Conservation (phyloP, 2,888 invertebrate species). For the Mythimna pallens region DNA sequence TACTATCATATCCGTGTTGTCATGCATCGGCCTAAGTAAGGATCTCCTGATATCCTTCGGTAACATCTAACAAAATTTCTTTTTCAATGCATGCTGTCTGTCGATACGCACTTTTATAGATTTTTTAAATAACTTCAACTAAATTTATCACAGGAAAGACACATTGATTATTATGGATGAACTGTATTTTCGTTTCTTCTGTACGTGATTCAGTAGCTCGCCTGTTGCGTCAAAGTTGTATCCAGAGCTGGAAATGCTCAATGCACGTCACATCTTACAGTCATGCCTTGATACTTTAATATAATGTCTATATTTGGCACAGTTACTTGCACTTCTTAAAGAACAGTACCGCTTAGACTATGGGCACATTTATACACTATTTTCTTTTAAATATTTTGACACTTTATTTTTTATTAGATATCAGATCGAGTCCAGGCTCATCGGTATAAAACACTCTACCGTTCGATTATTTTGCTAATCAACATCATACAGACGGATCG, state of each 20-base stretch:
- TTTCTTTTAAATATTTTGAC: slow-evolving; percentile 27
- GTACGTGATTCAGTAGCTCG: slow-evolving; percentile 2
- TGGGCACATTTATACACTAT: slow-evolving; percentile 44
- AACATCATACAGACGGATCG: background rate
- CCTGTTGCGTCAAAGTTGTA: slow-evolving; percentile 17
- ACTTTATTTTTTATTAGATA: slow-evolving; percentile 17
- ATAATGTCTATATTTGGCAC: slow-evolving; percentile 32
- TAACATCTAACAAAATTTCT: slow-evolving; percentile 17
- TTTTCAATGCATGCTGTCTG: slow-evolving; percentile 60
- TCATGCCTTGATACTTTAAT: slow-evolving; percentile 8
- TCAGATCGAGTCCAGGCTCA: slow-evolving; percentile 18
- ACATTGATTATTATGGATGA: slow-evolving; percentile 24
- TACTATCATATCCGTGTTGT: slow-evolving; percentile 48
- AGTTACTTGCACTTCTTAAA: slow-evolving; percentile 47
- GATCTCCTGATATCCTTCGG: slow-evolving; percentile 21
- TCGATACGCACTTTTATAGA: slow-evolving; percentile 31
- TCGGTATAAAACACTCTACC: slow-evolving; percentile 6
- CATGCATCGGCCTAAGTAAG: slow-evolving; percentile 62
- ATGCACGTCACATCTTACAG: slow-evolving; percentile 43
- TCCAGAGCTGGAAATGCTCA: slow-evolving; percentile 23
- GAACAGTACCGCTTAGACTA: slow-evolving; percentile 47
- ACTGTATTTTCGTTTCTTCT: slow-evolving; percentile 9
- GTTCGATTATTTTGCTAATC: background rate
- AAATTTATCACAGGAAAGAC: slow-evolving; percentile 14
- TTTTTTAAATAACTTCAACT: slow-evolving; percentile 2